These are phyloP conservation scores for Argyrosomus regius DNA, from an alignment of 2,797 vertebrate species.

Conservation along the genomic window DNA sequence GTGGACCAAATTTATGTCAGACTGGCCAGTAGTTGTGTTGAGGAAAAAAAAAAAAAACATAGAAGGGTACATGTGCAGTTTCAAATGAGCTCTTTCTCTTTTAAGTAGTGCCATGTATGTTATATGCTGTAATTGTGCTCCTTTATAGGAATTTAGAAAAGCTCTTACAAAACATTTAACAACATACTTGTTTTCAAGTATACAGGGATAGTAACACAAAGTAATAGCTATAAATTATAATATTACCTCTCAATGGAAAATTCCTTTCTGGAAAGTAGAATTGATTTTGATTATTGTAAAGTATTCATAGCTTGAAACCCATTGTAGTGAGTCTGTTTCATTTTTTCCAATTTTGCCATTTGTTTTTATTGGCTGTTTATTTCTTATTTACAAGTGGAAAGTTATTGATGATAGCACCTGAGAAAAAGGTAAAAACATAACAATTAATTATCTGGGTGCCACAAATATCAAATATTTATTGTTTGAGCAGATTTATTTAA, in stretches of 20 bases:
- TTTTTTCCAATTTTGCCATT: no score
- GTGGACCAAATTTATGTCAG: no score
- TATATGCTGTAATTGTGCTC: background rate
- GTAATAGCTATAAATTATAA: no score
- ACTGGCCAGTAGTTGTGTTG: background rate
- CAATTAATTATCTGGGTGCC: background rate
- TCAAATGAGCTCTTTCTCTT: no score
- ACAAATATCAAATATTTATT: background rate
- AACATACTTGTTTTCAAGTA: no score
- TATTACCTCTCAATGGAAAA: background rate
- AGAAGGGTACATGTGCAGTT: background rate
- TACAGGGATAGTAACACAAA: no score
- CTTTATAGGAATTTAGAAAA: background rate
- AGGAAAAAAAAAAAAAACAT: background rate
- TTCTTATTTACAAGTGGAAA: background rate
- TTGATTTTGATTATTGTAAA: background rate
- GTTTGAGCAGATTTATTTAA: no score
- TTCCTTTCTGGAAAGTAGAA: background rate
- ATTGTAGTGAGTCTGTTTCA: background rate
- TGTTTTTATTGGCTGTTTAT: background rate
- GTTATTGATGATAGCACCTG: background rate
- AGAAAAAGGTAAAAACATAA: background rate
- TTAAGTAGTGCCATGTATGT: background rate
- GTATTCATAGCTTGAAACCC: background rate
- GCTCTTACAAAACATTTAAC: no score